Evolutionary conservation across 2,113 vertebrate genomes (phyloP).

Genomic region (Albula glossodonta): DNA sequence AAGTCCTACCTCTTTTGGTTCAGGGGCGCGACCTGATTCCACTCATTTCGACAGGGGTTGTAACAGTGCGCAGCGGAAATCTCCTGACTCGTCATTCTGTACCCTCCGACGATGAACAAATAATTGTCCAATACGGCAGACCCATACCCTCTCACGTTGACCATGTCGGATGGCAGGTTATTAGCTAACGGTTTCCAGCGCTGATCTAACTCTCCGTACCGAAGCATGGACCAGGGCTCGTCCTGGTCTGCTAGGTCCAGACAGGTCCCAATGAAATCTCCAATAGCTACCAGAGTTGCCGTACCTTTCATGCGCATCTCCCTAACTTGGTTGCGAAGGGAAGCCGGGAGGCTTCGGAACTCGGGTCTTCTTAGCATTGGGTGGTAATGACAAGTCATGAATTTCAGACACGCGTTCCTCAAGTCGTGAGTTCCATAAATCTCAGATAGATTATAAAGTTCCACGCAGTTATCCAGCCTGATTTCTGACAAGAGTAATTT

Average conservation of each 20-base stretch:
- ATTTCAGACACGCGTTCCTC: conserved; percentile 77
- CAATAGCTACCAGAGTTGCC: conserved; percentile 81
- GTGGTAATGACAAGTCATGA: conserved; percentile 85
- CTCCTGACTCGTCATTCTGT: conserved; percentile 88
- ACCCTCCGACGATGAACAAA: conserved; percentile 88
- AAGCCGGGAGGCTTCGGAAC: conserved; percentile 65
- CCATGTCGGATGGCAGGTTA: conserved; percentile 81
- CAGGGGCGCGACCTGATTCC: conserved; percentile 86
- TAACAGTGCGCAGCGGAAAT: conserved; percentile 89
- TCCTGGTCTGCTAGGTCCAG: conserved; percentile 68
- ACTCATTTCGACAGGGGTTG: conserved; percentile 89
- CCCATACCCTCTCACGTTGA: conserved; percentile 85
- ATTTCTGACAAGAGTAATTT: conserved; percentile 83
- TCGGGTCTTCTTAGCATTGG: conserved; percentile 79
- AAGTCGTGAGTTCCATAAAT: conserved; percentile 87
- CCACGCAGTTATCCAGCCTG: conserved; percentile 82
- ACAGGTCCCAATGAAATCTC: conserved; percentile 76
- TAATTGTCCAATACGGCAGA: conserved; percentile 88
- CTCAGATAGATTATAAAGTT: conserved; percentile 84
- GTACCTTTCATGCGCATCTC: conserved; percentile 83
- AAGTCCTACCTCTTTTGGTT: conserved; percentile 90
- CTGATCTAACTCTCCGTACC: conserved; percentile 79
- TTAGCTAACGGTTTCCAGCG: conserved; percentile 84
- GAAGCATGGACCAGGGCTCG: conserved; percentile 83
- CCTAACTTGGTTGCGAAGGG: conserved; percentile 71